Percentiles rank a stretch among this genome's conserved stretches.
Conservation (phyloP, 2,888 invertebrate species). For the Phyllotreta striolata region DNA sequence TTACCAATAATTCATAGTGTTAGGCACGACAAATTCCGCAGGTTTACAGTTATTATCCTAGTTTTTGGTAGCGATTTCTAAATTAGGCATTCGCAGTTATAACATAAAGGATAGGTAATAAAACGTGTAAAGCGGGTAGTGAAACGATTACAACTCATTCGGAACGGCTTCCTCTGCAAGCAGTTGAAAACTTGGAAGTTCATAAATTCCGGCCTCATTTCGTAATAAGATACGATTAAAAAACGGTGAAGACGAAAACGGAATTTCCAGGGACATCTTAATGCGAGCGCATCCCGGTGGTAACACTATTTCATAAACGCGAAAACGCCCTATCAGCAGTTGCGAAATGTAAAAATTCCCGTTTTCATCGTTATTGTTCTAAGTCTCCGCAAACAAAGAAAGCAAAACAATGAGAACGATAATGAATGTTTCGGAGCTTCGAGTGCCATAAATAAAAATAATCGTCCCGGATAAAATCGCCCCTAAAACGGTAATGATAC, state of each 20-base stretch:
- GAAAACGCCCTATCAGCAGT: slow-evolving; percentile 18
- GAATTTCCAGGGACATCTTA: slow-evolving; percentile 8
- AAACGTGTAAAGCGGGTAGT: too few relatives aligned
- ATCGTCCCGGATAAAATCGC: slow-evolving; percentile 25
- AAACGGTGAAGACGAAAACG: not conserved
- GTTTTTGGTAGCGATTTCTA: too few relatives aligned
- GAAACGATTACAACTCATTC: too few relatives aligned
- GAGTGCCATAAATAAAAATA: slow-evolving; percentile 31
- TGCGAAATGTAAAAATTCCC: slow-evolving; percentile 23
- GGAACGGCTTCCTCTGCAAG: not conserved
- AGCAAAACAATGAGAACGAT: slow-evolving; percentile 28
- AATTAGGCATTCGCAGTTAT: too few relatives aligned
- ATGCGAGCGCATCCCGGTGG: slow-evolving; percentile 9
- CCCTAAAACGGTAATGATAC: slow-evolving; percentile 28
- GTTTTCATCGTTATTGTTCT: slow-evolving; percentile 23
- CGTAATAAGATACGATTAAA: slow-evolving; percentile 10
- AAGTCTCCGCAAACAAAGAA: slow-evolving; percentile 27
- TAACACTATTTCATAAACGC: slow-evolving; percentile 13
- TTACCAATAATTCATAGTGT: too few relatives aligned
- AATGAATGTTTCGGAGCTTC: slow-evolving; percentile 28
- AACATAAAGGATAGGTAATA: too few relatives aligned
- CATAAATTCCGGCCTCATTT: not conserved
- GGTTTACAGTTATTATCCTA: too few relatives aligned
- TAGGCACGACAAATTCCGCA: too few relatives aligned
- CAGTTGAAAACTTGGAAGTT: not conserved